phyloP scores from a whole-genome alignment of 1,140 invertebrate species.

The Pogonomyrmex californicus region DNA sequence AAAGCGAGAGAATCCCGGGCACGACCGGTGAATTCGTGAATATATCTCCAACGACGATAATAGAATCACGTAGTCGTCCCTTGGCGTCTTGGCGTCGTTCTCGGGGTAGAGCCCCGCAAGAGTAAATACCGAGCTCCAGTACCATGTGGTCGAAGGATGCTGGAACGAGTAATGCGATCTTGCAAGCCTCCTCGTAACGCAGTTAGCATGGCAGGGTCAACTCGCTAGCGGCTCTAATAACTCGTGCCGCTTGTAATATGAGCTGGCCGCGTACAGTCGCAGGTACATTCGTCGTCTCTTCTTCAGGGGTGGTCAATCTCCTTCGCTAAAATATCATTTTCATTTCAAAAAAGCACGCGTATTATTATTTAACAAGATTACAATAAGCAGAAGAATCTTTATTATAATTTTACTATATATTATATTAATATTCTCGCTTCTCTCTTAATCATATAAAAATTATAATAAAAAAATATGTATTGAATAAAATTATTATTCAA shows the following conservation, averaged over 20 bases:
- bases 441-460: not conserved
- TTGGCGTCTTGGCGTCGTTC: slow-evolving; percentile 50
- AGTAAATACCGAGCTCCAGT: not conserved
- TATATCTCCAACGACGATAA: slow-evolving; percentile 65
- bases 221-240: slow-evolving; percentile 63
- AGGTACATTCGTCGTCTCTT: slow-evolving; percentile 32
- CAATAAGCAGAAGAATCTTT: not conserved
- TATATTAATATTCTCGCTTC: not conserved
- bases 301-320: slow-evolving; percentile 24
- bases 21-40: slow-evolving; percentile 35
- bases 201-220: slow-evolving; percentile 63
- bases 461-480: not conserved
- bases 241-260: slow-evolving; percentile 58
- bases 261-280: slow-evolving; percentile 29
- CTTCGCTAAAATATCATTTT: not conserved
- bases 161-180: slow-evolving; percentile 67
- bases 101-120: not conserved
- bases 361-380: not conserved
- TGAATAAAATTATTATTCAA: not conserved
- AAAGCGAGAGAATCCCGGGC: slow-evolving; percentile 32
- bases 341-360: not conserved
- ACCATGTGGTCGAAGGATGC: slow-evolving; percentile 25
- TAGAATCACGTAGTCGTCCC: slow-evolving; percentile 70
- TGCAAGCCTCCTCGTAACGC: slow-evolving; percentile 53
- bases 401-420: slow-evolving; percentile 17